Percentiles rank a stretch among this genome's conserved stretches.
Conservation (phyloP, 2,888 invertebrate genomes). For the Proisotoma minuta region DNA sequence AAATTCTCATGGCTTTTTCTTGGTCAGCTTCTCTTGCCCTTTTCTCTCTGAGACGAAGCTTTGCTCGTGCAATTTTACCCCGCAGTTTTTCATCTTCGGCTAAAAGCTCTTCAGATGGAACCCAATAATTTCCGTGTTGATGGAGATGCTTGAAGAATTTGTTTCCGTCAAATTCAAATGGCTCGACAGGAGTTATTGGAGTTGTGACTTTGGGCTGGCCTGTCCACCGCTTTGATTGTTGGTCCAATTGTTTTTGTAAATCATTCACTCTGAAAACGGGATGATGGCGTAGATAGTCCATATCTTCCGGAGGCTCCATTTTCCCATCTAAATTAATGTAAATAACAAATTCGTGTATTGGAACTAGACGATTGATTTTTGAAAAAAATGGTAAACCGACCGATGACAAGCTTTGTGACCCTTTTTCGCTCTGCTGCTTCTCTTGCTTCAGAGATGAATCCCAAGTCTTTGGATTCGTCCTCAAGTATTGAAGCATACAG, state of each 20-base stretch:
- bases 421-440: constrained; percentile 27
- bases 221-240: constrained; percentile 5
- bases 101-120: constrained; percentile 16
- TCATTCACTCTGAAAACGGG: constrained; percentile 35
- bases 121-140: constrained; percentile 21
- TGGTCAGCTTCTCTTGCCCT: constrained; percentile 16
- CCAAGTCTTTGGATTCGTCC: constrained; percentile 18
- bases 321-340: too few relatives aligned
- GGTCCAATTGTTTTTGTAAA: constrained; percentile 21
- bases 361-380: not conserved
- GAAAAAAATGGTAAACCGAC: too few relatives aligned
- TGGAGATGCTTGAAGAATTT: constrained; percentile 34
- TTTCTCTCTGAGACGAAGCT: constrained; percentile 25
- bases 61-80: constrained; percentile 33
- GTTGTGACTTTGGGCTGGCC: not conserved
- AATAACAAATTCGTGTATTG: too few relatives aligned
- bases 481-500: constrained; percentile 23
- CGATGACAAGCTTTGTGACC: constrained; percentile 30
- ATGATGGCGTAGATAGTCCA: constrained; percentile 19
- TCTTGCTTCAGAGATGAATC: constrained; percentile 5
- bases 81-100: constrained; percentile 17
- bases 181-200: constrained; percentile 30
- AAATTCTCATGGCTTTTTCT: constrained; percentile 11
- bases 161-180: constrained; percentile 32
- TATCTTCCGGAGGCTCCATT: constrained; percentile 26